These are phyloP conservation scores for Orthosia gracilis DNA, from an alignment of 2,888 invertebrate genomes.

Conservation along the genomic window DNA sequence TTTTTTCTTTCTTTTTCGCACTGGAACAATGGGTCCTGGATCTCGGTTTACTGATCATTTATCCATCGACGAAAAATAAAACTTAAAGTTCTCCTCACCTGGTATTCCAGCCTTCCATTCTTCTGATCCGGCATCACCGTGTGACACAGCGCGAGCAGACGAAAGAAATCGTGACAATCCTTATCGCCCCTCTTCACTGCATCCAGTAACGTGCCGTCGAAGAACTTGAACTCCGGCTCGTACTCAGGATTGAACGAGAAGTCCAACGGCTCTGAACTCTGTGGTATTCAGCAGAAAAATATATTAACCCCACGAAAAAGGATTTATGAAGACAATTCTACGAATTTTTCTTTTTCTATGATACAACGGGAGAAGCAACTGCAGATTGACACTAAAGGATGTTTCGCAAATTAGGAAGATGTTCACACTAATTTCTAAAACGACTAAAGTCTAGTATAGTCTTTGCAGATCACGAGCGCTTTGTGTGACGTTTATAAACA, in stretches of 20 bases:
- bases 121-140: slow-evolving; percentile 99
- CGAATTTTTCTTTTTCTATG: slow-evolving; percentile 33
- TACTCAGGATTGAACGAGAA: slow-evolving; percentile 98
- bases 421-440: slow-evolving; percentile 48
- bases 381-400: slow-evolving; percentile 40
- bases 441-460: slow-evolving; percentile 4
- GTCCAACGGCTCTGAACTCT: slow-evolving; percentile 96
- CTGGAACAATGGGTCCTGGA: background rate
- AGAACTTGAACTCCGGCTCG: slow-evolving; percentile 98
- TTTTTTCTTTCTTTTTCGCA: background rate
- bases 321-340: slow-evolving; percentile 60
- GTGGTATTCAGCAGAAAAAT: slow-evolving; percentile 63
- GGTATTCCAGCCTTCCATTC: slow-evolving; percentile 95
- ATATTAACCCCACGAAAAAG: slow-evolving; percentile 26
- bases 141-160: slow-evolving; percentile 98
- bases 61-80: background rate
- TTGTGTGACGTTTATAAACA: slow-evolving; percentile 22
- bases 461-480: slow-evolving; percentile 25
- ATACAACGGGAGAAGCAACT: slow-evolving; percentile 55
- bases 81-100: slow-evolving; percentile 81
- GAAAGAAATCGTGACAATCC: slow-evolving; percentile 97
- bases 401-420: slow-evolving; percentile 49
- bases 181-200: slow-evolving; percentile 95
- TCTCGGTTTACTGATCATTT: background rate
- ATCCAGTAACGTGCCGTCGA: slow-evolving; percentile 96